These are phyloP conservation scores for Forficula auricularia DNA, from an alignment of 1,140 invertebrate species.

Conservation along the genomic window DNA sequence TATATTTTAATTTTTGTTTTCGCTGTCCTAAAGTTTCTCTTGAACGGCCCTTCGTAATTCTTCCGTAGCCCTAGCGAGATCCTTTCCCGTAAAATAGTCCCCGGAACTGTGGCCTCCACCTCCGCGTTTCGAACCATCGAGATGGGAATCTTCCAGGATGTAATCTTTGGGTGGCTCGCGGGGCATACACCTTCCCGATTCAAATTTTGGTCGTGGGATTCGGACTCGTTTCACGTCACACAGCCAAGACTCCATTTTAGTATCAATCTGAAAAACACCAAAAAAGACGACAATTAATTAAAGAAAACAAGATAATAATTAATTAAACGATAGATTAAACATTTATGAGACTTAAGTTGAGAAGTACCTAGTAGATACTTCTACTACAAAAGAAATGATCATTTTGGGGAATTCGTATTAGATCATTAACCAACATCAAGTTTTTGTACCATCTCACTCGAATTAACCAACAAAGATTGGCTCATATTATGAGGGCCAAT, in stretches of 20 bases:
- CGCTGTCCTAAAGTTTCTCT: conserved; percentile 48
- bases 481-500: too few species aligned
- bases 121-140: conserved; percentile 13
- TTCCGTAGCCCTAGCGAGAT: conserved; percentile 30
- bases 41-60: conserved; percentile 50
- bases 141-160: conserved; percentile 29
- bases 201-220: conserved; percentile 68
- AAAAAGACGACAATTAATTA: too few species aligned
- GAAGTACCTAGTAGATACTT: too few species aligned
- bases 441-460: too few species aligned
- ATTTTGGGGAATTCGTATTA: too few species aligned
- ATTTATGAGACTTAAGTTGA: too few species aligned
- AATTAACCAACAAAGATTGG: too few species aligned
- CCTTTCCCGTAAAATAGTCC: conserved; percentile 15
- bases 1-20: too few species aligned
- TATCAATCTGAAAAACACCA: neutral
- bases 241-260: conserved; percentile 59
- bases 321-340: too few species aligned
- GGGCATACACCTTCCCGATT: conserved; percentile 29
- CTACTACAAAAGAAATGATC: too few species aligned
- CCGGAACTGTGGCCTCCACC: conserved; percentile 23
- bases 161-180: conserved; percentile 48
- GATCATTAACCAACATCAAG: too few species aligned
- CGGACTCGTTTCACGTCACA: conserved; percentile 61
- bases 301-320: too few species aligned